Evolutionary conservation across 2,888 invertebrate genomes (phyloP), one percentile per base, ranked within the genome.

Genomic region (Kuschelorhynchus macadamiae): DNA sequence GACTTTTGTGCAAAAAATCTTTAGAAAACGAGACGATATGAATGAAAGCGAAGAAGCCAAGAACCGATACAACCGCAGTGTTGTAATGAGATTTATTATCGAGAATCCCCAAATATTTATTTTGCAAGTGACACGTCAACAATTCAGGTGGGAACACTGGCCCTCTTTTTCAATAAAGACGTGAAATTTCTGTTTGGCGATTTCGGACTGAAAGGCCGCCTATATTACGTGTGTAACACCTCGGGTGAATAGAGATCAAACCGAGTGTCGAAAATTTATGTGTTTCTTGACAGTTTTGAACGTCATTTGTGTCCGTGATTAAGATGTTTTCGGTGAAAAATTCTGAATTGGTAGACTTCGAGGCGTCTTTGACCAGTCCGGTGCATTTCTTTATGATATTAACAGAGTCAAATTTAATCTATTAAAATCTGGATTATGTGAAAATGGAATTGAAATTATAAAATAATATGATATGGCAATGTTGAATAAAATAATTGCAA

Each of bases 1-100:
- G 17, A 65, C 65, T 65, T 65, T 65, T 65, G 57, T 65, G 36
- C 50, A 65, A 65, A 30, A 55, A 21, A 44, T 36, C 44, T 52
- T 57, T 57, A 25, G 39, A 63, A 46, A n/a, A 18, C 11, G 56
- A 47, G 56, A 64, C 41, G 56, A 30, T 20, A 41, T 39, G 61
- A 56, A 67, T 67, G 62, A 67, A 67, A 62, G 62, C 50, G 50
- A 57, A 65, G 57, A 50, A 57, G 57, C 52, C 52, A 56, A 56
- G 62, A 59, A 71, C 67, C 73, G 73, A 74, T 75, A 71, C 72
- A 67, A 77, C 78, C 76, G 71, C 77, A 78, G 76, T n/a, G n/a
- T 72, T 72, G 76, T 78, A 79, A 79, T 78, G 77, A 78, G 77
- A 79, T 79, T 79, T 79, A 79, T 79, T 78, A 76, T 73, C 74